Percentiles rank a stretch among this genome's conserved stretches.
Evolutionary conservation across 2,113 vertebrate genomes (phyloP).

Genomic region (Leptobrachium ailaonicum): DNA sequence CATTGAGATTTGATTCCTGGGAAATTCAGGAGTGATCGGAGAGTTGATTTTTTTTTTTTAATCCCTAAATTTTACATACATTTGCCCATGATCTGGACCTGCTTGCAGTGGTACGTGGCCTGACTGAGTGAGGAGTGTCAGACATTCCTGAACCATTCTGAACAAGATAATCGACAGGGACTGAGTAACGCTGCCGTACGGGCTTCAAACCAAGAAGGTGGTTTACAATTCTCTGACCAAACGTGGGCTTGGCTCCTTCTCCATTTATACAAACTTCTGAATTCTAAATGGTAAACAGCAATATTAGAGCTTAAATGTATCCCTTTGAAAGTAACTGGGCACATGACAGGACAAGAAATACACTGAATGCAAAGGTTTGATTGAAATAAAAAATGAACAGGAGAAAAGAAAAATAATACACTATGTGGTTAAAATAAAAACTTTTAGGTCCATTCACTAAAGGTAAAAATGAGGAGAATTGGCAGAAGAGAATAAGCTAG

Average conservation of each 20-base stretch:
- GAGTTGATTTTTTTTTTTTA: constrained; percentile 27
- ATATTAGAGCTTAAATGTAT: constrained; percentile 54
- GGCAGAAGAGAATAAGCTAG: too few relatives aligned
- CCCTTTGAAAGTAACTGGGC: too few relatives aligned
- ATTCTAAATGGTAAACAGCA: constrained; percentile 72
- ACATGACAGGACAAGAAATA: too few relatives aligned
- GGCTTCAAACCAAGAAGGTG: constrained; percentile 89
- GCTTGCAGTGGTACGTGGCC: constrained; percentile 74
- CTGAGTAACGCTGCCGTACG: constrained; percentile 79
- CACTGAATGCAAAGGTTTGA: neutral
- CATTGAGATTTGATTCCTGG: neutral
- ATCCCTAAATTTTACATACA: constrained; percentile 78
- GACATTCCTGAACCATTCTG: constrained; percentile 68
- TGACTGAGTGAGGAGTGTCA: constrained; percentile 67
- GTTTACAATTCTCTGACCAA: constrained; percentile 93
- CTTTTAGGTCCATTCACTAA: too few relatives aligned
- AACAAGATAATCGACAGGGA: constrained; percentile 76
- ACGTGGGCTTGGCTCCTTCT: constrained; percentile 84
- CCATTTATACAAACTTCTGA: constrained; percentile 69
- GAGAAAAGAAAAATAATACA: neutral
- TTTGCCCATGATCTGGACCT: constrained; percentile 94
- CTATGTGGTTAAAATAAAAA: too few relatives aligned
- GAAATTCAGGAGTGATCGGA: neutral
- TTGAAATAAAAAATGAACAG: neutral
- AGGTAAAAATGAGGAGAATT: too few relatives aligned